Conservation (phyloP, 2,888 invertebrate species). For the Sarcophaga caerulescens region DNA sequence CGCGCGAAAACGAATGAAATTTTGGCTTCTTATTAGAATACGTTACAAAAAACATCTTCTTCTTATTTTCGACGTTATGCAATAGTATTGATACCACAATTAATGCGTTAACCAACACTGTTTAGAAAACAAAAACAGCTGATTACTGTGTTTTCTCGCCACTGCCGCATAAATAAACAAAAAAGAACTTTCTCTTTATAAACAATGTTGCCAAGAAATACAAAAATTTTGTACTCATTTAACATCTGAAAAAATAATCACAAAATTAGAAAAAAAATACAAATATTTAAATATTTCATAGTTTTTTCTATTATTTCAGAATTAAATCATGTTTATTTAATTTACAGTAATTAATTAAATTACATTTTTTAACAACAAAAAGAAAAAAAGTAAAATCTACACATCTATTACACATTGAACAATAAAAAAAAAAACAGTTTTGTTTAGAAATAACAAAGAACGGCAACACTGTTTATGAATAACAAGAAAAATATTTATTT, state of each 20-base stretch:
- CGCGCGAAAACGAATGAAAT: not conserved
- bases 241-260: no score
- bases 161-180: conserved; percentile 26
- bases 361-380: no score
- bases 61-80: not conserved
- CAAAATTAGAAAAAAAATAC: no score
- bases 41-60: not conserved
- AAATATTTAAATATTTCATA: no score
- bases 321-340: no score
- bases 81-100: not conserved
- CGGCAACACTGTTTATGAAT: not conserved
- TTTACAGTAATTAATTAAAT: no score
- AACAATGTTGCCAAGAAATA: not conserved
- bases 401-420: no score
- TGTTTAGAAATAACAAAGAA: conserved; percentile 12
- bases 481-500: not conserved
- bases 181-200: conserved; percentile 25
- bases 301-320: no score
- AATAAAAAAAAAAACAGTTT: conserved; percentile 1
- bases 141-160: not conserved
- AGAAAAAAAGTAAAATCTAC: no score
- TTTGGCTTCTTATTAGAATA: not conserved
- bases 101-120: conserved; percentile 43
- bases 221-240: no score
- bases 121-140: conserved; percentile 34